Evolutionary conservation across 64 coral and sea anemone genomes (phyloP), one percentile per base, ranked within the genome.

Genomic region (Platygyra sinensis): DNA sequence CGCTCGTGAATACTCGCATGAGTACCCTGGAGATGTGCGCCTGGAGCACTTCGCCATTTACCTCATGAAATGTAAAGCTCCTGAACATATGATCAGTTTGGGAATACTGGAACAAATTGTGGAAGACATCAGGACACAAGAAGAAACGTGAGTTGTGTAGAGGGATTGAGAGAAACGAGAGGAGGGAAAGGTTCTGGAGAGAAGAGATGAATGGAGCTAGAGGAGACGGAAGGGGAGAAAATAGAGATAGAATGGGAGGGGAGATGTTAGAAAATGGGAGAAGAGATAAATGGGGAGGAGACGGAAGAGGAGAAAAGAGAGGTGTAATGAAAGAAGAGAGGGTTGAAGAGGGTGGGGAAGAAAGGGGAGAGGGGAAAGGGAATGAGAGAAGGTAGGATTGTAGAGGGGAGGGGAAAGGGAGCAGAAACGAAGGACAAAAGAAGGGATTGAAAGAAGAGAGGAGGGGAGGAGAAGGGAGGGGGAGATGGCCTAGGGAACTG

Each of bases 11-110:
- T 54, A 89, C 61, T 24, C 87, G 42, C 93, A 86, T 15, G 73
- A 92, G 25, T 42, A 80, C 27, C 85, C 86, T 22, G 75, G 89
- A 42, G 96, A 98, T 89, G 89, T 92, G 52, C 96, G 96, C 67
- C 79, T 98, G 20, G 92, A 98, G 65, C 89, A 94, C n/a, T 88
- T 94, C 64, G 93, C 87, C 15, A 86, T 92, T 16, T 98, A 98
- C 60, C 73, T 98, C 17, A 91, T 98, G 60, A 90, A 75, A 71
- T 94, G 96, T 79, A 87, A 89, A 52, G 96, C 92, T 8, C 65
- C 92, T 14, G 59, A 71, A 24, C 30, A 86, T 20, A 87, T 19
- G 1, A 76, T 94, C 62, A 83, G 91, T 28, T 73, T 65, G 83
- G 93, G 92, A 14, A 98, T 98, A 57, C 62, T 98, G 25, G 83